A percentile compares a stretch with the other conserved stretches of the same genome.
These are phyloP conservation scores for Cantharis flavilabris DNA, from an alignment of 2,888 invertebrate genomes.

Conservation along the genomic window DNA sequence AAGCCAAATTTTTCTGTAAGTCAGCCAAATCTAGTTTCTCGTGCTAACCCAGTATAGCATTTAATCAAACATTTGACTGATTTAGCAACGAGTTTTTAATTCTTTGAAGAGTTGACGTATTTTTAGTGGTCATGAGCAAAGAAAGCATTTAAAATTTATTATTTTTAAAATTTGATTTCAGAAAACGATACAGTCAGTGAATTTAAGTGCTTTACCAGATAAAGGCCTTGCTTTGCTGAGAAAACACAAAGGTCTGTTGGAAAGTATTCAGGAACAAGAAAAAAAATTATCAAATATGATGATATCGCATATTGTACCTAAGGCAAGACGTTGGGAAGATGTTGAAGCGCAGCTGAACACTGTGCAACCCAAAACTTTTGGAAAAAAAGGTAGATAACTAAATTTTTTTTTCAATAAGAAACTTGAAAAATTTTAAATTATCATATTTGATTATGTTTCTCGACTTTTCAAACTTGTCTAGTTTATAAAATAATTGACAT, in stretches of 20 bases:
- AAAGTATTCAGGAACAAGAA: slow-evolving; percentile 56
- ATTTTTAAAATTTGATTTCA: slow-evolving; percentile 16
- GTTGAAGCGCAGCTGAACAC: slow-evolving; percentile 59
- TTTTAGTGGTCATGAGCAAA: too few species aligned
- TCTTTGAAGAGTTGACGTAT: too few species aligned
- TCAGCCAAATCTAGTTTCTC: too few species aligned
- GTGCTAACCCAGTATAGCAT: too few species aligned
- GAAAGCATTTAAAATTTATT: too few species aligned
- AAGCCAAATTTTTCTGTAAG: too few species aligned
- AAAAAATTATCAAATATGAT: slow-evolving; percentile 60
- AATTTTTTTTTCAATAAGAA: not conserved
- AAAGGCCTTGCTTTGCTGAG: slow-evolving; percentile 63
- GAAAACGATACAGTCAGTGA: slow-evolving; percentile 41
- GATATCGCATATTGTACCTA: slow-evolving; percentile 43
- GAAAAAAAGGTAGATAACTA: slow-evolving; percentile 52
- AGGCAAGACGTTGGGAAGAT: slow-evolving; percentile 56
- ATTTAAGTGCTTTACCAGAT: slow-evolving; percentile 62
- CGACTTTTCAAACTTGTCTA: too few species aligned
- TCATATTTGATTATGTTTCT: too few species aligned
- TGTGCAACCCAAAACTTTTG: slow-evolving; percentile 63
- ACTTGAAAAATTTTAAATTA: too few species aligned
- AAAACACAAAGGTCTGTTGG: slow-evolving; percentile 57
- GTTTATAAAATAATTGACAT: too few species aligned
- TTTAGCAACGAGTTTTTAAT: too few species aligned
- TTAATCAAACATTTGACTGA: too few species aligned